Base-by-base conservation (phyloP, 2,888 invertebrate genomes). In the Xylophagus ater region DNA sequence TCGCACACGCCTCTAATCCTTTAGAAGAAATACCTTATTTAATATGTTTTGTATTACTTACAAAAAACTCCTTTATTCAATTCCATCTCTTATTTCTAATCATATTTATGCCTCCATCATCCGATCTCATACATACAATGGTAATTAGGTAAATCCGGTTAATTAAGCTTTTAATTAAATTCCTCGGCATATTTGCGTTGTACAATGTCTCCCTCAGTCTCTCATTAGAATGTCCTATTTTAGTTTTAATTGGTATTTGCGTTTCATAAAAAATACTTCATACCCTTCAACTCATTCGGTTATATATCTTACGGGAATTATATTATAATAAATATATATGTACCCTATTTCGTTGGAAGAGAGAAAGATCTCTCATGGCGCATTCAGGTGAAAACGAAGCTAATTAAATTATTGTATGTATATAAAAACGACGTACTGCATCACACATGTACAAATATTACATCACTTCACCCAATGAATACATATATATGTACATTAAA, bases 101-200 rank as follows among this genome's bases (percentile, higher is more conserved):
- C n/a, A n/a, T n/a, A n/a, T n/a, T n/a, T n/a, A n/a, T n/a, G n/a
- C n/a, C n/a, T n/a, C n/a, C 32, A 20, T 32, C 4, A n/a, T 10
- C 15, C 18, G 20, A 19, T 13, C 32, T 23, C 39, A 37, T 34
- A n/a, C n/a, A n/a, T n/a, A 47, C 41, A 45, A 47, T 47, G 43
- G 45, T 45, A 45, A 47, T 47, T 43, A 47, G 47, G 43, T 45
- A 43, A 47, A 47, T 44, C 47, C 45, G 45, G 44, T 45, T 47
- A 47, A 47, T 47, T 47, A 43, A 45, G 47, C 45, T 47, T 45
- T 47, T 47, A 47, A 47, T 45, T 45, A 43, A 47, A 47, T 47
- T 44, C 37, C 43, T 38, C 32, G 41, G 42, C 45, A 47, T 47
- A 47, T 47, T 47, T 47, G 47, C 41, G 39, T 44, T 42, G 43